phyloP scores from a whole-genome alignment of 2,888 invertebrate genomes.

The Melieria crassipennis region DNA sequence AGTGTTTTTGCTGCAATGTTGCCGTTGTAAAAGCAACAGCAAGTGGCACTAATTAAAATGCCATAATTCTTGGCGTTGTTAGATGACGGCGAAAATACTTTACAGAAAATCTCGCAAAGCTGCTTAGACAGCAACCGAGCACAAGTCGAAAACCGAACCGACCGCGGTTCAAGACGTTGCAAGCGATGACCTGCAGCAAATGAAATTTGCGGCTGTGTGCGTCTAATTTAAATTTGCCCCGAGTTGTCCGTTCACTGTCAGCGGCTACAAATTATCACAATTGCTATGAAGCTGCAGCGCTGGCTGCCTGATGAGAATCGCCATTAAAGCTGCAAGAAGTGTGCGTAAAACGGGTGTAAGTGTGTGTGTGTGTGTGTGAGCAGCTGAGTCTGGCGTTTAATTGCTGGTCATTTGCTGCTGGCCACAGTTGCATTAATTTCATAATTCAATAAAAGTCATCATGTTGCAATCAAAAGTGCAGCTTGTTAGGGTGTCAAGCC shows the following conservation, averaged over 20 bases:
- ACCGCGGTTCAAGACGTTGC: too few species aligned
- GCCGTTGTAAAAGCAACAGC: too few species aligned
- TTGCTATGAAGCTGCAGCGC: not conserved
- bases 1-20: too few species aligned
- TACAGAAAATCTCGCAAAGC: too few species aligned
- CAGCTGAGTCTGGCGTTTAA: slow-evolving; percentile 19
- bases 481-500: slow-evolving; percentile 31
- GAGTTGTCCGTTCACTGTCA: not conserved
- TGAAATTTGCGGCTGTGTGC: too few species aligned
- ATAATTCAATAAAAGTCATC: slow-evolving; percentile 34
- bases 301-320: not conserved
- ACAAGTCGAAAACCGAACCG: too few species aligned
- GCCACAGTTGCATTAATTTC: slow-evolving; percentile 30
- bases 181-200: too few species aligned
- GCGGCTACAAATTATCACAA: not conserved
- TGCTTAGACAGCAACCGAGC: too few species aligned
- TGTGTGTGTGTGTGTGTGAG: not conserved
- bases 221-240: too few species aligned
- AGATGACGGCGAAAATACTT: slow-evolving; percentile 4
- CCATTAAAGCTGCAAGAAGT: not conserved
- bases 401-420: slow-evolving; percentile 30
- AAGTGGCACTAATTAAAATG: slow-evolving; percentile 16
- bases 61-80: slow-evolving; percentile 30
- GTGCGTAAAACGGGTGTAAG: not conserved
- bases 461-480: slow-evolving; percentile 33